These are phyloP conservation scores for Dicranocentrus wangi DNA, from an alignment of 2,888 invertebrate genomes.

Conservation along the genomic window DNA sequence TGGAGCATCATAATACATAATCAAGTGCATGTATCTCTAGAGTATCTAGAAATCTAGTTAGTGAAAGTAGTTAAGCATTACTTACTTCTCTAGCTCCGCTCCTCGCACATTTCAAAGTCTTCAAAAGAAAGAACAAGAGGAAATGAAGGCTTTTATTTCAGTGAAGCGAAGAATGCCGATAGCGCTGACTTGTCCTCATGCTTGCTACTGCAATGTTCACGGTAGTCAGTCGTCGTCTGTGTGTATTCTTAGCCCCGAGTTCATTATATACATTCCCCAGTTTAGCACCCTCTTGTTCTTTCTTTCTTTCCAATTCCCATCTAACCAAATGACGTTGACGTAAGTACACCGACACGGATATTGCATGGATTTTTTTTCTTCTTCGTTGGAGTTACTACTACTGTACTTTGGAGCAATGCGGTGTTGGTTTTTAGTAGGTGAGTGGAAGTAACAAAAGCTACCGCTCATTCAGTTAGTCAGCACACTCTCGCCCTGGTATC, in stretches of 20 bases:
- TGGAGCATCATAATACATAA: too few species aligned
- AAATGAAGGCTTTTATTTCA: constrained; percentile 30
- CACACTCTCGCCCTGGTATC: not conserved
- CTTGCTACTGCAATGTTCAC: constrained; percentile 3
- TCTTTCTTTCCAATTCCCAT: constrained; percentile 17
- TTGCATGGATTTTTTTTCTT: constrained; percentile 1
- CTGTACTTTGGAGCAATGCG: not conserved
- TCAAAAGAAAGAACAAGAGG: constrained; percentile 34
- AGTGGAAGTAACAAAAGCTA: not conserved
- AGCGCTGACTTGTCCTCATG: constrained; percentile 7
- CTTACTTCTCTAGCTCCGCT: constrained; percentile 10
- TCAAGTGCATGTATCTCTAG: too few species aligned
- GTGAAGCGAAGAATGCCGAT: constrained; percentile 30
- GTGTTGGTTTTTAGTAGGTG: not conserved
- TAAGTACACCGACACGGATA: constrained; percentile 18
- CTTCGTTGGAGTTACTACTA: too few species aligned
- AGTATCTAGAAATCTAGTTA: constrained; percentile 5
- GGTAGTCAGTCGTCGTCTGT: too few species aligned
- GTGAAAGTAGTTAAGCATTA: constrained; percentile 23
- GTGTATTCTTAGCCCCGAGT: not conserved
- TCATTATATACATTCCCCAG: constrained; percentile 6
- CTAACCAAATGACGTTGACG: constrained; percentile 42
- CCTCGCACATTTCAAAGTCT: constrained; percentile 9
- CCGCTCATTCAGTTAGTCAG: constrained; percentile 1
- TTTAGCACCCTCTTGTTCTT: not conserved